A percentile compares a stretch with the other conserved stretches of the same genome.
Conservation (phyloP, 2,888 invertebrate genomes). For the Argyresthia albistria region DNA sequence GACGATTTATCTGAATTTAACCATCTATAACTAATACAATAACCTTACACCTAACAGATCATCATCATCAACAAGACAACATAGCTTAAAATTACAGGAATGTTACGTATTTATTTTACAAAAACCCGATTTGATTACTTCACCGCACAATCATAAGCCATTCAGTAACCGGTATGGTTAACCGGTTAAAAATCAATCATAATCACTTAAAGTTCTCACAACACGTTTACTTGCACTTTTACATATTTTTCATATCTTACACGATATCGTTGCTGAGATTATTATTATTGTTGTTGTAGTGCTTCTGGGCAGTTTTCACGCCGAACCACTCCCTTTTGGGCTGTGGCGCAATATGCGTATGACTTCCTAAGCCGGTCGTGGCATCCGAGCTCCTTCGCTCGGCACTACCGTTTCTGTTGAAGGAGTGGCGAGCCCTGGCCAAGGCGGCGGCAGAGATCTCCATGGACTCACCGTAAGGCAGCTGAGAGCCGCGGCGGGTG, state of each 20-base stretch:
- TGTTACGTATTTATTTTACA: too few relatives aligned
- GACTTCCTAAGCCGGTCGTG: constrained; percentile 33
- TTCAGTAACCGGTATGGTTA: too few relatives aligned
- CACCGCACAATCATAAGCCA: too few relatives aligned
- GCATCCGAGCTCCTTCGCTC: constrained; percentile 28
- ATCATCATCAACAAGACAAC: too few relatives aligned
- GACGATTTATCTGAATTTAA: too few relatives aligned
- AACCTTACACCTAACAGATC: too few relatives aligned
- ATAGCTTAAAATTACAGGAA: too few relatives aligned
- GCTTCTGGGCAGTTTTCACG: constrained; percentile 38
- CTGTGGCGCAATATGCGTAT: constrained; percentile 16
- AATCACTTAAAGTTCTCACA: too few relatives aligned
- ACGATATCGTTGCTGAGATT: constrained; percentile 44
- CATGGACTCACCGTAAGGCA: constrained; percentile 63
- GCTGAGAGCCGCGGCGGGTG: constrained; percentile 45
- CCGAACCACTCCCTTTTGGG: neutral
- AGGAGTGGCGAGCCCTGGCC: constrained; percentile 43
- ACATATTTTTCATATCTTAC: constrained; percentile 14
- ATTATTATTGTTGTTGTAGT: constrained; percentile 50
- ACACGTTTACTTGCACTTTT: too few relatives aligned
- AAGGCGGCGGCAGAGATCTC: constrained; percentile 61
- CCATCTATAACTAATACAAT: too few relatives aligned
- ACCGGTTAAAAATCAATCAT: too few relatives aligned
- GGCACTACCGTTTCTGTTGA: constrained; percentile 25
- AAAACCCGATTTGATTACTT: too few relatives aligned